phyloP scores from a whole-genome alignment of 2,113 vertebrate genomes.

The Bufo bufo region DNA sequence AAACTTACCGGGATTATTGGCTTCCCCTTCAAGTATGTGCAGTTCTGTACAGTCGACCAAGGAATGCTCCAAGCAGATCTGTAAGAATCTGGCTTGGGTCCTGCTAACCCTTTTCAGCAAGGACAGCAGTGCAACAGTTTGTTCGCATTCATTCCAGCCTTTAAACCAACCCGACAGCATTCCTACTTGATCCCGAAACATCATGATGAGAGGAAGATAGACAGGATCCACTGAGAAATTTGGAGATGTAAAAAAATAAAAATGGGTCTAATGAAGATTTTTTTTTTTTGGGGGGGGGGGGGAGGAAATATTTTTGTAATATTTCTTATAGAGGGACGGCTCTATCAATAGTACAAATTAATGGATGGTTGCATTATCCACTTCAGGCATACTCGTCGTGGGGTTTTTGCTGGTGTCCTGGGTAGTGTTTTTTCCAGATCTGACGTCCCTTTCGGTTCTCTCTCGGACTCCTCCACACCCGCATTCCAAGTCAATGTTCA shows the following conservation, averaged over 20 bases:
- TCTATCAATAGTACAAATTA: background rate
- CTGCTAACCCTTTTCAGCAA: conserved; percentile 93
- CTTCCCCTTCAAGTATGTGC: conserved; percentile 91
- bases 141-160: conserved; percentile 98
- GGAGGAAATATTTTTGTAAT: background rate
- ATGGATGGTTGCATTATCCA: background rate
- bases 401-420: conserved; percentile 52
- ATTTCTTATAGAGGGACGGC: background rate
- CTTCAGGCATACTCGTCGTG: conserved; percentile 19
- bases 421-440: conserved; percentile 59
- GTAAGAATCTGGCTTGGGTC: conserved; percentile 96
- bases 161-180: conserved; percentile 97
- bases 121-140: conserved; percentile 96
- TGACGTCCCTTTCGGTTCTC: conserved; percentile 60
- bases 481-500: conserved; percentile 68
- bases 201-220: conserved; percentile 82
- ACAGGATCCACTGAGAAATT: conserved; percentile 39
- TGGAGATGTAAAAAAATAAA: background rate
- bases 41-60: conserved; percentile 94
- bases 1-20: conserved; percentile 93
- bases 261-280: background rate
- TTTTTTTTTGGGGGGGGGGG: background rate
- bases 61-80: conserved; percentile 97
- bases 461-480: conserved; percentile 67
- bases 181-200: conserved; percentile 99